Evolutionary conservation across 2,113 vertebrate species (phyloP), one percentile per base, ranked within the genome.

Genomic region (Porphyrio hochstetteri): DNA sequence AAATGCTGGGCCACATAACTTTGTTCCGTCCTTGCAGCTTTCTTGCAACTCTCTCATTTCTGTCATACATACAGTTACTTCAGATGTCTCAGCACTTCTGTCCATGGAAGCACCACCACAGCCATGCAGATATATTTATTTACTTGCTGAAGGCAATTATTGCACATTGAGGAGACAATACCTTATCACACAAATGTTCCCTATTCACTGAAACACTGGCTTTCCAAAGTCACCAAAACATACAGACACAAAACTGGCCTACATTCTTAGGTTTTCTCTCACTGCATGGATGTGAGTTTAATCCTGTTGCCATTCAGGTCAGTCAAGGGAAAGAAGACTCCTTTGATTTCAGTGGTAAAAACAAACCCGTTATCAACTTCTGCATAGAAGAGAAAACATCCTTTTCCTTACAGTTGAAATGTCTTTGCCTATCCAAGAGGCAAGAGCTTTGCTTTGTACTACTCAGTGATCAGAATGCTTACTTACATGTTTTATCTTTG

Each of bases 401-500:
- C 61, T 89, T 53, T 46, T 19, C 31, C 9, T 27, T 50, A 20
- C 27, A 35, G 7, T 20, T 64, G 27, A 71, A 35, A 20, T 40
- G 28, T 16, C 42, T 65, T 68, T 79, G 16, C 29, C 29, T 28
- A 5, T 12, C 29, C 28, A 78, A 67, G 36, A 52, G 15, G 28
- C 4, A 9, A 52, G 31, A 33, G 6, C 55, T 53, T 40, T 76
- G 10, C 8, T 63, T 80, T 13, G 10, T 29, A 53, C 38, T 60
- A 42, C 40, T 52, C 31, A 21, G 24, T n/a, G 67, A 57, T 31
- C 13, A 23, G 57, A 88, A 61, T 33, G 17, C 17, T 78, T 80
- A 98, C 99, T 99, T 97, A 99, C 99, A 12, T 99, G 98, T 82
- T 98, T 99, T 93, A 99, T 98, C 82, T 98, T 98, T 94, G 98